Evolutionary conservation across 2,113 vertebrate species (phyloP).

Genomic region (Barbus barbus): DNA sequence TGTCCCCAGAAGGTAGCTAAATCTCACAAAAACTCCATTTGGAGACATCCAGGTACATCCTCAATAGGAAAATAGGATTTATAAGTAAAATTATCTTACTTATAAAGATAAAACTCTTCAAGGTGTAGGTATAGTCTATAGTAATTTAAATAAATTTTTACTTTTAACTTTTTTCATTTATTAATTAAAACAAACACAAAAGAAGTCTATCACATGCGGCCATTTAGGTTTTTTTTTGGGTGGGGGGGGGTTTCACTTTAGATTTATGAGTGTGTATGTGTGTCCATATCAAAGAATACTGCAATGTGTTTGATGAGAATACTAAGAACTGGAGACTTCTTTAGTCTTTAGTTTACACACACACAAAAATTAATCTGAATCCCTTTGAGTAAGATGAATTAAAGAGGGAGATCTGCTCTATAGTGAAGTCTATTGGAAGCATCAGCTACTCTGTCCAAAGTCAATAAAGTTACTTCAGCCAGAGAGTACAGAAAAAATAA

Average conservation of each 20-base stretch:
- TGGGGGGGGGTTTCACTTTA: too few species aligned
- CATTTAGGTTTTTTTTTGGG: background rate
- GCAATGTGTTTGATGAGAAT: slow-evolving; percentile 5
- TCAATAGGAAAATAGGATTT: background rate
- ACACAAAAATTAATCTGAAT: background rate
- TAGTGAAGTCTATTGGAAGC: background rate
- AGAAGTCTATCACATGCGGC: background rate
- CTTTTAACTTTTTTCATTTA: too few species aligned
- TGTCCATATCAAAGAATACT: background rate
- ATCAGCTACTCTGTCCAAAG: slow-evolving; percentile 9
- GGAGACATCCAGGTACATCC: background rate
- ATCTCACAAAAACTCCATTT: background rate
- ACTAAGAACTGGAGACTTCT: background rate
- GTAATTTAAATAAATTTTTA: too few species aligned
- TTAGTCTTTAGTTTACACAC: background rate
- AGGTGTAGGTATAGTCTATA: too few species aligned
- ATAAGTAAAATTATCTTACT: background rate
- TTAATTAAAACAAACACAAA: too few species aligned
- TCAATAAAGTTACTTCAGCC: slow-evolving; percentile 31
- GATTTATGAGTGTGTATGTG: slow-evolving; percentile 18
- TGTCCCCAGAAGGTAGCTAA: background rate
- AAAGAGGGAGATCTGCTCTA: background rate
- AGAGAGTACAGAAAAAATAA: slow-evolving; percentile 8
- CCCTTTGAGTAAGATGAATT: background rate
- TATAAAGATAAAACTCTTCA: too few species aligned